Evolutionary conservation across 1,140 invertebrate genomes (phyloP).

Genomic region (Tribolium madens): DNA sequence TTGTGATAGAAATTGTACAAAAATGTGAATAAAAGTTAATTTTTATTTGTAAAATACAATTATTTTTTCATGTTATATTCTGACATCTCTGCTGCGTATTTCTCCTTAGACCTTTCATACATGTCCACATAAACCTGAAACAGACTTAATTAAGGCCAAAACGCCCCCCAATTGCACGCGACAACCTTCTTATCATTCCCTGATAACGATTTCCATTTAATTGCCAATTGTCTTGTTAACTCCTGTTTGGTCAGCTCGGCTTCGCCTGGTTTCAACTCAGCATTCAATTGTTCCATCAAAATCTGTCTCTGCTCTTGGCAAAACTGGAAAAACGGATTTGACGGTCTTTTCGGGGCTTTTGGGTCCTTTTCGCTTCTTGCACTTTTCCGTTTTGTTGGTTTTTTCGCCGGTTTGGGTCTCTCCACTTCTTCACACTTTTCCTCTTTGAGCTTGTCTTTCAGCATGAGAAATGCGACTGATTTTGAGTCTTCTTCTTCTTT

Average conservation of each 20-base stretch:
- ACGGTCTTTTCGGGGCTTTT: conserved; percentile 82
- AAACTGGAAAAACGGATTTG: conserved; percentile 85
- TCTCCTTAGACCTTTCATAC: conserved; percentile 83
- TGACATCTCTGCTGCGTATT: conserved; percentile 80
- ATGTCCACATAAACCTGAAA: conserved; percentile 82
- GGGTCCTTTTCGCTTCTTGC: conserved; percentile 75
- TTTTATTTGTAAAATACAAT: not conserved
- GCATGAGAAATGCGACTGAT: conserved; percentile 55
- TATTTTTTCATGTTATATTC: conserved; percentile 68
- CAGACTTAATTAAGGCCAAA: conserved; percentile 1
- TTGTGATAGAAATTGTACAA: too few species aligned
- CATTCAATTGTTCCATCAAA: conserved; percentile 75
- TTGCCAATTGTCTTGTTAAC: conserved; percentile 78
- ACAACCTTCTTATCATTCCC: conserved; percentile 77
- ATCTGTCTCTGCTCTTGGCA: conserved; percentile 81
- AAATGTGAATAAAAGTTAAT: too few species aligned
- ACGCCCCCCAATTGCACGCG: not conserved
- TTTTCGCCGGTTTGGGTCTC: conserved; percentile 61
- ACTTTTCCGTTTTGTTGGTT: conserved; percentile 68
- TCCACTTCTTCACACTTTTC: conserved; percentile 61
- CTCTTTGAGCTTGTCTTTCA: conserved; percentile 63
- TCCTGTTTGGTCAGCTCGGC: conserved; percentile 80
- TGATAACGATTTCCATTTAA: conserved; percentile 78
- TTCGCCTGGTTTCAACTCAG: conserved; percentile 71
- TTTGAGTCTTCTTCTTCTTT: conserved; percentile 55